Percentiles rank a stretch among this genome's conserved stretches.
phyloP scores from a whole-genome alignment of 2,113 vertebrate species.

The Azemiops feae region DNA sequence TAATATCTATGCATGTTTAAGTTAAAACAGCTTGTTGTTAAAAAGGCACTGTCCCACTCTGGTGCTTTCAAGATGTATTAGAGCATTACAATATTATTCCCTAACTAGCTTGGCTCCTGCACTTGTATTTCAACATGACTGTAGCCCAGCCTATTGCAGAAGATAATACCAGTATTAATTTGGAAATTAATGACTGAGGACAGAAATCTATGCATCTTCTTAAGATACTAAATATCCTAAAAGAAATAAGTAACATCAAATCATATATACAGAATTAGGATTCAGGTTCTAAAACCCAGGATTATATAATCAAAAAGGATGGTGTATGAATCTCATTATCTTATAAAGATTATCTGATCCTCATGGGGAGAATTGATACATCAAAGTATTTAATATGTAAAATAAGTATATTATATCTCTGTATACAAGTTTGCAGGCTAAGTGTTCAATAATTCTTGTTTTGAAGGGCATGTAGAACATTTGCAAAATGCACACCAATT shows the following conservation, averaged over 20 bases:
- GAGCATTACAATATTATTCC: background rate
- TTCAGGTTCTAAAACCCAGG: background rate
- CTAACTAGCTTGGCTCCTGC: background rate
- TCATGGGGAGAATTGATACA: background rate
- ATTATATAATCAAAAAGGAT: background rate
- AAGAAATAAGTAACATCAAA: background rate
- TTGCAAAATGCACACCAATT: conserved; percentile 27
- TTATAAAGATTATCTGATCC: background rate
- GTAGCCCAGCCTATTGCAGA: background rate
- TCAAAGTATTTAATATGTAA: background rate
- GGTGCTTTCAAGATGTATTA: background rate
- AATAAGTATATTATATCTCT: background rate
- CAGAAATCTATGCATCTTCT: background rate
- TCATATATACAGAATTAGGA: background rate
- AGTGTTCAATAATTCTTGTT: conserved; percentile 26
- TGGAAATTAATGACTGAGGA: background rate
- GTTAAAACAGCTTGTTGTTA: too few relatives aligned
- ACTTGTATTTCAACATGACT: background rate
- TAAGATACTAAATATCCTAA: background rate
- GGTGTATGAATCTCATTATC: background rate
- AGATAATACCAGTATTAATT: background rate
- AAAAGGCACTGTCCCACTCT: background rate
- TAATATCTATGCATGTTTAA: background rate
- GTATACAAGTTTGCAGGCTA: conserved; percentile 33
- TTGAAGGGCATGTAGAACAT: conserved; percentile 26